Conservation (phyloP, 2,888 invertebrate species). For the Nomada ruficornis region DNA sequence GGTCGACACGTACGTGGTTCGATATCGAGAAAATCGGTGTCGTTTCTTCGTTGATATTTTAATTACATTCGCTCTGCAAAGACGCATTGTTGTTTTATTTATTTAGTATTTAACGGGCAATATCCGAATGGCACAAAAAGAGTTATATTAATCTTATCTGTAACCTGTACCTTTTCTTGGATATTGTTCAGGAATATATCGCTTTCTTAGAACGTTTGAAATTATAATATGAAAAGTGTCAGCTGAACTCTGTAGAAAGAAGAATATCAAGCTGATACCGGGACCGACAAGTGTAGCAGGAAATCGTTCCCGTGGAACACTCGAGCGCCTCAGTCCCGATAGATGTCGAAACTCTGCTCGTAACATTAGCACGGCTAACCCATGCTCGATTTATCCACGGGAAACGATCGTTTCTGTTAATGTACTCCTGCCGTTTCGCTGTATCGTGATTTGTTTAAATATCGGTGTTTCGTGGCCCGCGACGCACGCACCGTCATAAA, state of each 20-base stretch:
- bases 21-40: neutral
- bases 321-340: neutral
- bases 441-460: constrained; percentile 58
- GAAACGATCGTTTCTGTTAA: constrained; percentile 45
- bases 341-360: constrained; percentile 21
- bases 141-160: no score
- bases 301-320: neutral
- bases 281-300: neutral
- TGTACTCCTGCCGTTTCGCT: constrained; percentile 24
- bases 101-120: no score
- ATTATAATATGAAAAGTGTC: no score
- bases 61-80: no score
- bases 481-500: constrained; percentile 52
- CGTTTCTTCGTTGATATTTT: neutral
- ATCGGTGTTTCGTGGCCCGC: constrained; percentile 11
- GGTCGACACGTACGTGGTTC: neutral
- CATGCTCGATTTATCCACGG: constrained; percentile 40
- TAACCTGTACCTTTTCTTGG: neutral
- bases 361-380: constrained; percentile 6
- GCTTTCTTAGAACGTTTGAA: neutral
- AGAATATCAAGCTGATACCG: neutral
- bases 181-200: neutral
- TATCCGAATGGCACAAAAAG: no score
- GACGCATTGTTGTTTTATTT: no score
- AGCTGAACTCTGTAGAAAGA: no score